These are phyloP conservation scores for Euplagia quadripunctaria DNA, from an alignment of 2,888 invertebrate species.

Conservation along the genomic window DNA sequence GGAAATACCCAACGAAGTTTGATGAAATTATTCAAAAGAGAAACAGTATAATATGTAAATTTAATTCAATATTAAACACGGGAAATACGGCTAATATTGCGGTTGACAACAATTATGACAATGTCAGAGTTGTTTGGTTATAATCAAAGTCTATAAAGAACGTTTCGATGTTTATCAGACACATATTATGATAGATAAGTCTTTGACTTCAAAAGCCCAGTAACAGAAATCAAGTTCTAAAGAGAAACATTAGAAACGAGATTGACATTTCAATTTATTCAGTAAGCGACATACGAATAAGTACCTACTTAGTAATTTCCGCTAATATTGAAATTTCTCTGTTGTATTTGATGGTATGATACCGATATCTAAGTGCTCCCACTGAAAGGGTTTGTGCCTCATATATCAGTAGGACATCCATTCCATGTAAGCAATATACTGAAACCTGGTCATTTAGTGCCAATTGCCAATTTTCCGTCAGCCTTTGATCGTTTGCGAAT, in stretches of 20 bases:
- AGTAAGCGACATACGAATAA: background rate
- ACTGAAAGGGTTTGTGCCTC: too few species aligned
- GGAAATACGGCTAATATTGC: background rate
- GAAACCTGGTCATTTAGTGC: background rate
- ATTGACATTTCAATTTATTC: constrained; percentile 1
- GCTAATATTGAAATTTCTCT: too few species aligned
- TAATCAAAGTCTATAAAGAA: background rate
- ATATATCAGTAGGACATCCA: too few species aligned
- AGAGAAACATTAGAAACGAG: background rate
- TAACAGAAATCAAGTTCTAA: background rate
- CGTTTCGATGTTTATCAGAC: background rate
- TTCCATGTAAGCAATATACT: background rate
- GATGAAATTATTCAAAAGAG: background rate
- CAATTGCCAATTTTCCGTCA: too few species aligned
- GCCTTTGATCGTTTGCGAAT: background rate
- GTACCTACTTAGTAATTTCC: too few species aligned
- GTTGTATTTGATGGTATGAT: too few species aligned
- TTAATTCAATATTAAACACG: background rate
- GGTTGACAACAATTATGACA: background rate
- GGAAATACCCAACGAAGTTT: background rate
- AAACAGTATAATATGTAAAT: background rate
- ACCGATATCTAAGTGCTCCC: too few species aligned
- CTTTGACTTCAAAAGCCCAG: background rate
- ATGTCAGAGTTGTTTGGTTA: background rate
- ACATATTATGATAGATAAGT: background rate